A percentile compares a stretch with the other conserved stretches of the same genome.
Conservation (phyloP, 2,113 vertebrate genomes). For the Ginglymostoma cirratum region DNA sequence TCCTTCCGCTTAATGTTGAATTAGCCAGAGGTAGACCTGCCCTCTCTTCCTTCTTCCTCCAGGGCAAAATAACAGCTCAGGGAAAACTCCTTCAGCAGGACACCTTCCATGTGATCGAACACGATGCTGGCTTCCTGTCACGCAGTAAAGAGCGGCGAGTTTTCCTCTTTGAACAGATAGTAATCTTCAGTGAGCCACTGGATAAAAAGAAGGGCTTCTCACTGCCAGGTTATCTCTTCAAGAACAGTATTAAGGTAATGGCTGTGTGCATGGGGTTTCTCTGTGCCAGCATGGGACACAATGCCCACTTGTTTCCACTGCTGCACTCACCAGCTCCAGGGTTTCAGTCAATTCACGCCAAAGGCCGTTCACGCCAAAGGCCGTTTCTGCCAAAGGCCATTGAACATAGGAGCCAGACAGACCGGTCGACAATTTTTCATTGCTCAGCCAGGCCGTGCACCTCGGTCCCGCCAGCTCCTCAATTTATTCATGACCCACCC, state of each 20-base stretch:
- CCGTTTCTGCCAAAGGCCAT: too few species aligned
- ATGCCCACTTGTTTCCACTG: not conserved
- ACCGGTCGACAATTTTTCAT: not conserved
- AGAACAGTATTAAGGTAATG: conserved; percentile 80
- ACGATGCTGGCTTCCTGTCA: conserved; percentile 70
- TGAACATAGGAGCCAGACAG: not conserved
- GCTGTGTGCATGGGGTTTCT: not conserved
- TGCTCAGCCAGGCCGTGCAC: not conserved
- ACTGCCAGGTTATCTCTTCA: conserved; percentile 75
- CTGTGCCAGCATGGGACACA: too few species aligned
- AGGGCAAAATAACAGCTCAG: conserved; percentile 87
- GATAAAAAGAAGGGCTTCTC: conserved; percentile 77
- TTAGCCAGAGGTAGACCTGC: not conserved
- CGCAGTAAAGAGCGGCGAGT: conserved; percentile 74
- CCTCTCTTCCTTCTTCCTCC: not conserved
- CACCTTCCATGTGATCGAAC: conserved; percentile 75
- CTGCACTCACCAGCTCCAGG: not conserved
- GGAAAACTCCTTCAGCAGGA: conserved; percentile 85
- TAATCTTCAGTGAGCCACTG: conserved; percentile 84
- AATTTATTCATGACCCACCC: not conserved
- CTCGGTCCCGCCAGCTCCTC: not conserved
- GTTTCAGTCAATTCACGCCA: not conserved
- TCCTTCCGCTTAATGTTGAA: not conserved
- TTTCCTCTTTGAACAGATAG: conserved; percentile 85
- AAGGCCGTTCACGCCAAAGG: not conserved